Evolutionary conservation across 2,113 vertebrate genomes (phyloP).

Genomic region (Nymphicus hollandicus): DNA sequence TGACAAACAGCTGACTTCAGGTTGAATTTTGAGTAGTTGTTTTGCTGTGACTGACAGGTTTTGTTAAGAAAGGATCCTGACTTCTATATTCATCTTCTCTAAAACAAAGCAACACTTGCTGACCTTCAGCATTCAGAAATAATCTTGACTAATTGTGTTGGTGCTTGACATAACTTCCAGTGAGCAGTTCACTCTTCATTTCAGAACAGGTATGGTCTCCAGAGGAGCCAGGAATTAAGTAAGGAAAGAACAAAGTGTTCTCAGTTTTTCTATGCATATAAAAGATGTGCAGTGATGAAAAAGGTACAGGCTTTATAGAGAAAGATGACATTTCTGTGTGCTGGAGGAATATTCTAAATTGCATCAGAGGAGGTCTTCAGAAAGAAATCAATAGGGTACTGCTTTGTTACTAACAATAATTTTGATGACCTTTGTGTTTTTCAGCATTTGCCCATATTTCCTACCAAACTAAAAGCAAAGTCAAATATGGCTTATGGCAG

Average conservation of each 20-base stretch:
- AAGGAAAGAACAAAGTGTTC: not conserved
- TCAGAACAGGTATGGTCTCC: not conserved
- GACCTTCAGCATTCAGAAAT: not conserved
- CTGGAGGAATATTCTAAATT: not conserved
- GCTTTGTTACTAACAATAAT: not conserved
- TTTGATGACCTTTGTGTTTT: conserved; percentile 25
- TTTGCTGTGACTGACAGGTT: not conserved
- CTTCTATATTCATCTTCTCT: not conserved
- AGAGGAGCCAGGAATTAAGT: not conserved
- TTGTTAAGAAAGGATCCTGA: not conserved
- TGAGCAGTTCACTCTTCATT: not conserved
- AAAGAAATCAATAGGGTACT: not conserved
- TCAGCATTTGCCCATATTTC: not conserved
- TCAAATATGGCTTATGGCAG: not conserved
- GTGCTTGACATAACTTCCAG: not conserved
- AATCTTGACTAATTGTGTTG: not conserved
- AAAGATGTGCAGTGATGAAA: not conserved
- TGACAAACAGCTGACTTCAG: not conserved
- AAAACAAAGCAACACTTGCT: not conserved
- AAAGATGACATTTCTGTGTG: not conserved
- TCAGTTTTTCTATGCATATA: not conserved
- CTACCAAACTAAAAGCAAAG: not conserved
- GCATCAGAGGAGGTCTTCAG: not conserved
- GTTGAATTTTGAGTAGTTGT: not conserved
- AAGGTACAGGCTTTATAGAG: not conserved